Evolutionary conservation across 2,113 vertebrate species (phyloP).

Genomic region (Chelonoidis abingdonii): DNA sequence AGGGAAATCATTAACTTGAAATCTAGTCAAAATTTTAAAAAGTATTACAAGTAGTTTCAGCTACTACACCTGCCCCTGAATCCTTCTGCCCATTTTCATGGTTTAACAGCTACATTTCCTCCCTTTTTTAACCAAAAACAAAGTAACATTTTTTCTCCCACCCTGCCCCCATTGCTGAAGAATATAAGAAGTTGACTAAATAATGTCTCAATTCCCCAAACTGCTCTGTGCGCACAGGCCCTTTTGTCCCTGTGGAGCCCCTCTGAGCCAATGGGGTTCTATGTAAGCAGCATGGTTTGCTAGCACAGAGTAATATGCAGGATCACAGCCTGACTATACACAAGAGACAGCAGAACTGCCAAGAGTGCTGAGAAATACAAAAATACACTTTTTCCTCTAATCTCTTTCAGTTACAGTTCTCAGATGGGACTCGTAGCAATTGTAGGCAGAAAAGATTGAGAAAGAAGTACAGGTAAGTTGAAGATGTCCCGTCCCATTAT

Average conservation of each 20-base stretch:
- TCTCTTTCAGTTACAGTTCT: background rate
- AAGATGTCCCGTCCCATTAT: background rate
- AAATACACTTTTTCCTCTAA: background rate
- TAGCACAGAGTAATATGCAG: background rate
- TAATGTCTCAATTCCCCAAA: background rate
- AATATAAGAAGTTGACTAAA: background rate
- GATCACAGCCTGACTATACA: background rate
- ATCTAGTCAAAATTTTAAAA: background rate
- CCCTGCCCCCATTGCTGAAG: background rate
- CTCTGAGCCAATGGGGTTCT: slow-evolving; percentile 16
- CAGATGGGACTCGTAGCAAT: background rate
- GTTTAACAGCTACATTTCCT: background rate
- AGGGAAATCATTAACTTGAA: background rate
- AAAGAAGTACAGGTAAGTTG: background rate
- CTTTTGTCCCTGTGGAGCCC: background rate
- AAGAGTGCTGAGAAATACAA: background rate
- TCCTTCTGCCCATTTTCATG: background rate
- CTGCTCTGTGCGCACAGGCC: background rate
- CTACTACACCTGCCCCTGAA: background rate
- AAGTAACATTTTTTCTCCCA: background rate
- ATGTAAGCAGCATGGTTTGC: slow-evolving; percentile 2
- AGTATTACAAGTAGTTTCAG: background rate
- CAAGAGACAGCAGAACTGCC: background rate
- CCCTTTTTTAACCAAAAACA: background rate
- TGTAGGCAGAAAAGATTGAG: background rate